These are phyloP conservation scores for Acanthurus tractus DNA, from an alignment of 2,797 vertebrate species.

Conservation along the genomic window DNA sequence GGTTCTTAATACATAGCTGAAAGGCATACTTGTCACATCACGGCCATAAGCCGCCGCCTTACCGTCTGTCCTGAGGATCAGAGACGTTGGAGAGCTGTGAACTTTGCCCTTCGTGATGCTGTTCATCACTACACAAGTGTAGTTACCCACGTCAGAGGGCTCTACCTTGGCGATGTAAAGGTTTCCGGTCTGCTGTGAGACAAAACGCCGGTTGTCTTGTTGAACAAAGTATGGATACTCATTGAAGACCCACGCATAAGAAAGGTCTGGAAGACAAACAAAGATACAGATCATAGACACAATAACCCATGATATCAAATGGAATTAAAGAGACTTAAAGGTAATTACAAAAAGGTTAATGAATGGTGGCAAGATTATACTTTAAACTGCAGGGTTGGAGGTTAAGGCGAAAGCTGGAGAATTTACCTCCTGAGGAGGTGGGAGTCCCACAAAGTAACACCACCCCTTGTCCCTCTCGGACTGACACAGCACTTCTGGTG, in stretches of 20 bases:
- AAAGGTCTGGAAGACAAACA: slow-evolving; percentile 84
- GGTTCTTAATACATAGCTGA: slow-evolving; percentile 30
- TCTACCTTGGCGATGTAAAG: slow-evolving; percentile 97
- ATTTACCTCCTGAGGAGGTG: slow-evolving; percentile 91
- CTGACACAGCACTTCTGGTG: slow-evolving; percentile 91
- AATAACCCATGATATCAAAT: not conserved
- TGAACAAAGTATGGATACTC: slow-evolving; percentile 95
- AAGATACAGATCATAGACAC: not conserved
- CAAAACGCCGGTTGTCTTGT: slow-evolving; percentile 94
- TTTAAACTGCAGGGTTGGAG: slow-evolving; percentile 5
- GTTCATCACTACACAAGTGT: slow-evolving; percentile 94
- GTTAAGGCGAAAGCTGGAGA: not conserved
- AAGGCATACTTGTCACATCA: slow-evolving; percentile 43
- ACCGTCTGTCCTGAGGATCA: slow-evolving; percentile 94
- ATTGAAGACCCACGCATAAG: slow-evolving; percentile 96
- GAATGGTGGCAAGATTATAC: not conserved
- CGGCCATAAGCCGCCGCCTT: slow-evolving; percentile 48
- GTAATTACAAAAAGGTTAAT: slow-evolving; percentile 22
- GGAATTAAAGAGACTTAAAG: slow-evolving; percentile 17
- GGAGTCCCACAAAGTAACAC: slow-evolving; percentile 94
- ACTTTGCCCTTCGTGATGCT: slow-evolving; percentile 87
- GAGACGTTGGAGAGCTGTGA: slow-evolving; percentile 92
- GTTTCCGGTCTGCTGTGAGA: slow-evolving; percentile 96
- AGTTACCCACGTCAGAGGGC: slow-evolving; percentile 94
- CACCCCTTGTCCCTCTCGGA: slow-evolving; percentile 96